Evolutionary conservation across 1,140 invertebrate species (phyloP), one percentile per base, ranked within the genome.

Genomic region (Calliphora vicina): DNA sequence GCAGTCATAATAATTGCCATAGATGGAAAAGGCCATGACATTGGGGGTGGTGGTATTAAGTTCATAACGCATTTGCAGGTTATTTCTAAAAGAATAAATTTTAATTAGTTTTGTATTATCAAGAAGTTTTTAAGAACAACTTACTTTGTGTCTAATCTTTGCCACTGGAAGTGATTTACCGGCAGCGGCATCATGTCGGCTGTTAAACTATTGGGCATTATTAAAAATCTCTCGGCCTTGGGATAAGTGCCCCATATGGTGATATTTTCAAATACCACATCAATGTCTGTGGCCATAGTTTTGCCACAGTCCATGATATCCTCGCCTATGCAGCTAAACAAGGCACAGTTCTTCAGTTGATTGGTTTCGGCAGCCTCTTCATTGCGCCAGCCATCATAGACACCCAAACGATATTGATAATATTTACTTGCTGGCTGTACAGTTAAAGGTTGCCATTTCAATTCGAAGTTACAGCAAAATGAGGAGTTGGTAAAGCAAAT

Each of bases 1-100:
- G 3, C 15, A 26, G 45, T 87, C 85, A 35, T 83, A 89, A 73
- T 88, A 90, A n/a, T 89, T 90, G 0, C 87, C 88, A 80, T 90
- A 90, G 43, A 88, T 84, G 12, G 84, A 85, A 57, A 89, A 89
- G n/a, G 87, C 85, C 57, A 90, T 42, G 0, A 90, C 80, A 72
- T 88, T 86, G 17, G 23, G 17, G 13, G 85, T n/a, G 29, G 84
- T 72, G 10, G 83, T 27, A 4, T 83, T 74, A 25, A 87, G 20
- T 0, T 43, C 76, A n/a, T 84, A 87, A 15, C 82, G 84, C 0
- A 86, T 82, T 8, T 84, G 45, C 8, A 83, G 6, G 12, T 83
- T 20, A 27, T 87, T 81, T n/a, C 88, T 89, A 25, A 25, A 71
- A 25, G 9, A 26, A 82, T 10, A 76, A 1, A 6, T 67, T 45